phyloP scores from a whole-genome alignment of 2,797 vertebrate genomes.

The Pantherophis vulpinus region DNA sequence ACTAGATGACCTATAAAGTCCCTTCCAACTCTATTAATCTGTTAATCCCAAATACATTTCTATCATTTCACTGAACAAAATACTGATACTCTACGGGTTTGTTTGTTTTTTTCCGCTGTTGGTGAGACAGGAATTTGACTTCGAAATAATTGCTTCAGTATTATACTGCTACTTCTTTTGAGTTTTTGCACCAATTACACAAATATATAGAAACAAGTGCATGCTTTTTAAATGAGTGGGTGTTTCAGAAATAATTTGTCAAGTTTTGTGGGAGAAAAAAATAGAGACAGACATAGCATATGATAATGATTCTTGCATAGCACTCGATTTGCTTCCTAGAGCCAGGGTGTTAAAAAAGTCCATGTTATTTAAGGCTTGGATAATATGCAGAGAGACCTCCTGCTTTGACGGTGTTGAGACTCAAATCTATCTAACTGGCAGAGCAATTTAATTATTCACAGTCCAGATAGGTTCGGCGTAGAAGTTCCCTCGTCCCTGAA shows the following conservation, averaged over 20 bases:
- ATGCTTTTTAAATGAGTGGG: background rate
- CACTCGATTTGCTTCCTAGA: background rate
- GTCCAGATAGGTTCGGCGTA: background rate
- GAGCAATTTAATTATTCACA: background rate
- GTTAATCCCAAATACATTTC: background rate
- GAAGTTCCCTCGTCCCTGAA: background rate
- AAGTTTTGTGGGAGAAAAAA: background rate
- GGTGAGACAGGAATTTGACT: background rate
- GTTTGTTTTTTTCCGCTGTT: fast-evolving
- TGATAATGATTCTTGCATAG: background rate
- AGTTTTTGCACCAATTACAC: background rate
- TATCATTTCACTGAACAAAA: background rate
- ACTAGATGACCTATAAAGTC: too few species aligned
- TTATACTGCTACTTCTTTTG: background rate
- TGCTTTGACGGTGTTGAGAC: background rate
- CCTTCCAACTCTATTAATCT: too few species aligned
- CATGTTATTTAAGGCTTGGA: background rate
- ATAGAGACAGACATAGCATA: background rate
- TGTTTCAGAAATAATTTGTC: background rate
- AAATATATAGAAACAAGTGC: background rate
- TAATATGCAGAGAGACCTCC: background rate
- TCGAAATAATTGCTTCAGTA: background rate
- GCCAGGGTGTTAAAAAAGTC: background rate
- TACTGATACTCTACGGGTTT: background rate
- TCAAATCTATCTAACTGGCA: background rate